Base-by-base conservation (phyloP, 2,797 vertebrate species). In the Halcyon badia region DNA sequence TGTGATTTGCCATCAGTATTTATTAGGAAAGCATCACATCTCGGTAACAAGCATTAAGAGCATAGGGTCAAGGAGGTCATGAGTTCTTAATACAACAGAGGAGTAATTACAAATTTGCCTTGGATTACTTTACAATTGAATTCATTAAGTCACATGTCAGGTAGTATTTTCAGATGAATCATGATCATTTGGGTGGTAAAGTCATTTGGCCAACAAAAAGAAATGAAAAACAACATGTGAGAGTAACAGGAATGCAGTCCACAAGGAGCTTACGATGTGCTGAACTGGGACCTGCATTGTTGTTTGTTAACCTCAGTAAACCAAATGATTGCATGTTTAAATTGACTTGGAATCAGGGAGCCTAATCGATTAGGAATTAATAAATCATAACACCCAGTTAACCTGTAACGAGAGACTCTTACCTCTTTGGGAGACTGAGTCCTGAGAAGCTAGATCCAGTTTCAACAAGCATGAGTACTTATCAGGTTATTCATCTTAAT, bases 251-350 rank as follows among this genome's bases (percentile, higher is more conserved):
- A 92, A 58, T 9, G 14, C 42, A 30, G 24, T 52, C 15, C 56
- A 41, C 11, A n/a, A 58, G 48, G 68, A 79, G 15, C 25, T 62
- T 41, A 25, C 0, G 2, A 15, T 0, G 0, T 75, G 39, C 33
- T 75, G 49, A 78, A 51, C 0, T 83, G 37, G 35, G 33, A 69
- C 65, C 28, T 91, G n/a, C 7, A 6, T 9, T 24, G 6, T 21
- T 8, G 37, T 44, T 37, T n/a, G 14, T 46, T 69, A 75, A 41
- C 39, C 10, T 52, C 69, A 73, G 37, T 26, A 60, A 61, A 28
- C 14, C 41, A 84, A 72, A 70, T 30, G 21, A 26, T 39, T 84
- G 33, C 37, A 31, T 15, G 10, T 25, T 62, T 84, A 80, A 94
- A 72, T 30, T 78, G 30, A 35, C 42, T 72, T 33, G 54, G 46